phyloP scores from a whole-genome alignment of 2,113 vertebrate species.

The Gorsachius goisagi region DNA sequence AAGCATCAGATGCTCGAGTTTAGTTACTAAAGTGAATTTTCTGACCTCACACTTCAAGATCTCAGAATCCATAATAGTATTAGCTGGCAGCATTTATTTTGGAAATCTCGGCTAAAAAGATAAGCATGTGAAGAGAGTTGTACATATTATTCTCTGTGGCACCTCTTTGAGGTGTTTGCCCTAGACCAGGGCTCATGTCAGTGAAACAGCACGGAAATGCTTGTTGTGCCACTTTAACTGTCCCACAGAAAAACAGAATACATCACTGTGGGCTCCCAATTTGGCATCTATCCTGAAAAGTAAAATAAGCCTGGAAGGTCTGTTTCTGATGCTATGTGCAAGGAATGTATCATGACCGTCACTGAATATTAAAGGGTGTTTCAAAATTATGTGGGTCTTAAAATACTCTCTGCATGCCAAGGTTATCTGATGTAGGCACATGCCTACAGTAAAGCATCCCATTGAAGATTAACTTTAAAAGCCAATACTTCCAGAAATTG shows the following conservation, averaged over 20 bases:
- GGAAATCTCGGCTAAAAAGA: background rate
- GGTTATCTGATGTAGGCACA: slow-evolving; percentile 21
- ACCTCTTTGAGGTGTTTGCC: background rate
- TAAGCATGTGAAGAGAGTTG: background rate
- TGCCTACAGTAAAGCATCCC: background rate
- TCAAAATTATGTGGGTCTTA: slow-evolving; percentile 25
- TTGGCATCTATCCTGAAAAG: background rate
- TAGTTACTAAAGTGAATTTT: background rate
- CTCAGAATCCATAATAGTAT: background rate
- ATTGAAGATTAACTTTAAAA: slow-evolving; percentile 38
- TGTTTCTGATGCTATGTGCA: slow-evolving; percentile 20
- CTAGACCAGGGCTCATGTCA: background rate
- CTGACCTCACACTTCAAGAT: background rate
- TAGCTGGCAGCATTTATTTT: background rate
- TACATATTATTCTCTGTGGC: background rate
- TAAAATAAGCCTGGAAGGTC: background rate
- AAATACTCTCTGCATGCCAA: slow-evolving; percentile 30
- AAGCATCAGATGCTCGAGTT: background rate
- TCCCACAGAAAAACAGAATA: background rate
- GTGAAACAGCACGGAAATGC: background rate
- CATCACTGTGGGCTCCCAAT: background rate
- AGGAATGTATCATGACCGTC: slow-evolving; percentile 33
- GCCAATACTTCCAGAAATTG: slow-evolving; percentile 41
- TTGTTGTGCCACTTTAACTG: background rate
- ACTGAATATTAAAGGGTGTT: slow-evolving; percentile 16